phyloP scores from a whole-genome alignment of 2,888 invertebrate genomes.

The Hedychridium roseum region DNA sequence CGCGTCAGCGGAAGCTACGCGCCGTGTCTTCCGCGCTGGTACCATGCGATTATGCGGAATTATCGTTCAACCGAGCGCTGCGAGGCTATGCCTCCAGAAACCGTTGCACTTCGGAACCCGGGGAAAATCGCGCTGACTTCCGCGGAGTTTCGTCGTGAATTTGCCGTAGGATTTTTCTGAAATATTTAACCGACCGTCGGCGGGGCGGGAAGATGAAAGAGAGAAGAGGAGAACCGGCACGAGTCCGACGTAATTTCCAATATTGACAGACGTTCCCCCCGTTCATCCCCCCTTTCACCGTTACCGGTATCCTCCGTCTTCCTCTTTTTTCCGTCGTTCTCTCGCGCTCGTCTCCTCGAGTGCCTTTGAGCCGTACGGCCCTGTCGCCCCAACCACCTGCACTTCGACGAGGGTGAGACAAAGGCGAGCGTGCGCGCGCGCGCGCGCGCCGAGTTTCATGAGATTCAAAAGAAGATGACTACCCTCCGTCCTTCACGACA shows the following conservation, averaged over 20 bases:
- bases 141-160: no score
- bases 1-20: no score
- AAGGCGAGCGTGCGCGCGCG: slow-evolving; percentile 47
- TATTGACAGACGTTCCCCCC: slow-evolving; percentile 38
- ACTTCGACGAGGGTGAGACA: slow-evolving; percentile 55
- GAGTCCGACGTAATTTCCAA: slow-evolving; percentile 30
- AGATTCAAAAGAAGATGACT: slow-evolving; percentile 55
- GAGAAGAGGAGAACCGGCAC: neutral
- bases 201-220: slow-evolving; percentile 5
- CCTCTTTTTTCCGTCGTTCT: slow-evolving; percentile 16
- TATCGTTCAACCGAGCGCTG: no score
- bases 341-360: slow-evolving; percentile 26
- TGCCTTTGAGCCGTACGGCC: slow-evolving; percentile 35
- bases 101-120: no score
- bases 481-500: slow-evolving; percentile 30
- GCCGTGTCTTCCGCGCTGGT: no score
- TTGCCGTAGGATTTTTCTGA: no score
- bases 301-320: slow-evolving; percentile 6
- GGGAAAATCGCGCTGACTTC: no score
- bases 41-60: no score
- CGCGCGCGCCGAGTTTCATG: slow-evolving; percentile 55
- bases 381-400: slow-evolving; percentile 50
- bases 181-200: no score
- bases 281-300: slow-evolving; percentile 9
- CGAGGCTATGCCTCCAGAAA: no score